Evolutionary conservation across 2,113 vertebrate genomes (phyloP), one percentile per base, ranked within the genome.

Genomic region (Rhinogobius similis): DNA sequence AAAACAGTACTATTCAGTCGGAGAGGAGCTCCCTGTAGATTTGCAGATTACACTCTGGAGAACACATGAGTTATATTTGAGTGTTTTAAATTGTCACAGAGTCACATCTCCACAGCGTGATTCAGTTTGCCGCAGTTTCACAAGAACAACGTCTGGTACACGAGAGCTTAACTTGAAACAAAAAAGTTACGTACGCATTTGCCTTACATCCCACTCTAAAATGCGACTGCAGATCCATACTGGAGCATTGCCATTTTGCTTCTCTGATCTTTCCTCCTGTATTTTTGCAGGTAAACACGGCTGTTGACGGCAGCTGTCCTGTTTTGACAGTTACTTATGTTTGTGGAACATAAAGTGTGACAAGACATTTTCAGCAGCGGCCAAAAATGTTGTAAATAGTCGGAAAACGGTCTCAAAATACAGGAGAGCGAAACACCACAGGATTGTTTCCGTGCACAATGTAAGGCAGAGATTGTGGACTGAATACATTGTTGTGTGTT

Each of bases 1-100:
- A 27, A 73, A 76, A 9, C 77, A 52, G 65, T 72, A 82, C 87
- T 82, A 85, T 90, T 83, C 86, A n/a, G 84, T 78, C 73, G 56
- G 16, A 7, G 5, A 53, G 70, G 41, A 62, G 64, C 48, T 68
- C 8, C 52, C 53, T 72, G 64, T 20, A 43, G 79, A 83, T 79
- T 65, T 56, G 32, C 10, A 67, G 65, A 83, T 75, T 14, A 80
- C 65, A 81, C 72, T 20, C 13, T 64, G n/a, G n/a, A 50, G 58
- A 53, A 48, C 48, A 29, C 39, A 46, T 55, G 55, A 73, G 29
- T 66, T 68, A 61, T 65, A 82, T 80, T 77, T 29, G 46, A 70
- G 48, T 59, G 65, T 79, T 50, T 44, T 50, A 44, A 64, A 67
- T 21, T 48, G 43, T 68, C 32, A 67, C 23, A 73, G 69, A 70